Conservation (phyloP, 2,113 vertebrate species). For the Blennius ocellaris region DNA sequence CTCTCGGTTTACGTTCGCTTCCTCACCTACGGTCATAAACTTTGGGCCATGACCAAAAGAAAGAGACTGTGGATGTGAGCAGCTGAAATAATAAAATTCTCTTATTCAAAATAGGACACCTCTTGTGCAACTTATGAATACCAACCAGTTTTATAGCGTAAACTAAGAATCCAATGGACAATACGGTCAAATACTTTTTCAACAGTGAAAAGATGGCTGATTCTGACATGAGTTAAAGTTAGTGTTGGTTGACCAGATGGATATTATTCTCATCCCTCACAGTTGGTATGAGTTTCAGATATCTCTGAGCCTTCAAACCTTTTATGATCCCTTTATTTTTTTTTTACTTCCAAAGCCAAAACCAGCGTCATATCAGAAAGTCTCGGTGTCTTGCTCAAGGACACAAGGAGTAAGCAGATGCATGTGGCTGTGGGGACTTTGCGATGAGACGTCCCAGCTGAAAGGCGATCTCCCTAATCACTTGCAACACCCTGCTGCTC, state of each 20-base stretch:
- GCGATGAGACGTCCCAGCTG: constrained; percentile 10
- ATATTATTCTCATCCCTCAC: neutral
- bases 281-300: constrained; percentile 10
- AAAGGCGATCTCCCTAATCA: constrained; percentile 39
- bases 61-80: no score
- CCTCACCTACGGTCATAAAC: no score
- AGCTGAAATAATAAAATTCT: no score
- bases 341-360: neutral
- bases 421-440: constrained; percentile 21
- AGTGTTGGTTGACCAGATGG: neutral
- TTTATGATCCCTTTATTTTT: neutral
- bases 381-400: constrained; percentile 34
- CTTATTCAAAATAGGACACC: no score
- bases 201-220: constrained; percentile 11
- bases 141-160: no score
- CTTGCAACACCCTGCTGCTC: constrained; percentile 28
- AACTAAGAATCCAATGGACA: neutral
- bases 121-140: no score
- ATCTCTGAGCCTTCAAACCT: neutral
- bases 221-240: constrained; percentile 13
- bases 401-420: constrained; percentile 24
- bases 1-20: no score
- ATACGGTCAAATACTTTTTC: constrained; percentile 18
- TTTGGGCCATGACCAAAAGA: no score
- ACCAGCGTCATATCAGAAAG: neutral